Evolutionary conservation across 2,113 vertebrate genomes (phyloP).

Genomic region (Parotia lawesii): DNA sequence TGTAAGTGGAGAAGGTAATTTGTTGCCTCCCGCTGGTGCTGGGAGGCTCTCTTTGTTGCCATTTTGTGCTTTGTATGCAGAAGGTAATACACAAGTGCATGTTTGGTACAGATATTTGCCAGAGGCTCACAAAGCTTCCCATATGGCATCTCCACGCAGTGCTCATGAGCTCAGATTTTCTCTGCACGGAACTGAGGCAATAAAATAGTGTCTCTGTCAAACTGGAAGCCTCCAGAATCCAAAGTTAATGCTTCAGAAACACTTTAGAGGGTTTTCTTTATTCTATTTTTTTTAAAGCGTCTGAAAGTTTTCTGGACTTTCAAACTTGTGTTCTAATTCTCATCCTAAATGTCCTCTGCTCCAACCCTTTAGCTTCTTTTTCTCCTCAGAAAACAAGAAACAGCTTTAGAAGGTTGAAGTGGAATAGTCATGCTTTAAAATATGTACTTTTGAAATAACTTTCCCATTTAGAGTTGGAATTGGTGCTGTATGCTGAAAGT

Average conservation of each 20-base stretch:
- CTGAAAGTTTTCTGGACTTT: background rate
- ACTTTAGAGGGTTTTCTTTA: background rate
- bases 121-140: conserved; percentile 55
- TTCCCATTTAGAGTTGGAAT: background rate
- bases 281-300: background rate
- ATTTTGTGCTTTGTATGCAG: conserved; percentile 22
- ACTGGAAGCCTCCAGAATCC: background rate
- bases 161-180: background rate
- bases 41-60: background rate
- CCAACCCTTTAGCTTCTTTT: background rate
- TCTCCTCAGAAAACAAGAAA: background rate
- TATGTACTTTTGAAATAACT: background rate
- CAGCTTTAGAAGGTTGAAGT: background rate
- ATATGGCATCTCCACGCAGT: background rate
- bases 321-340: background rate
- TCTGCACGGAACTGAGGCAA: background rate
- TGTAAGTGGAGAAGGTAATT: conserved; percentile 19
- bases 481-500: background rate
- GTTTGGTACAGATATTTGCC: conserved; percentile 49
- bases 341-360: background rate
- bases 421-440: background rate
- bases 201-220: background rate
- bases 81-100: background rate
- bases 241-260: background rate
- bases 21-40: background rate